Conservation (phyloP, 1,140 invertebrate genomes). For the Homarus americanus region DNA sequence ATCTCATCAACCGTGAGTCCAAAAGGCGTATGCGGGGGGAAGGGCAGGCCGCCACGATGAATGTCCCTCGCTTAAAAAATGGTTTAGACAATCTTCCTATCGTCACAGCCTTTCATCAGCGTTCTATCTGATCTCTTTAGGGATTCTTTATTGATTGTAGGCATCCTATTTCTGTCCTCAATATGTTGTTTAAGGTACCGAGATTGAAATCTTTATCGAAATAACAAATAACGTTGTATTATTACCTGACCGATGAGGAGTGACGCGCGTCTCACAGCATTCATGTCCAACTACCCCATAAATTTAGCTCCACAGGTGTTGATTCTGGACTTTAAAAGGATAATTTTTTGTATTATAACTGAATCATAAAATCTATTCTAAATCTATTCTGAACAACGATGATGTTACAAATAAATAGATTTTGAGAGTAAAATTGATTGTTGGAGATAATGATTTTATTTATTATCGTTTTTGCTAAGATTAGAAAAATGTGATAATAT, state of each 20-base stretch:
- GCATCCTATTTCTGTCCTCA: slow-evolving; percentile 57
- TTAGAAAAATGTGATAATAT: too few species aligned
- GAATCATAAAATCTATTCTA: neutral
- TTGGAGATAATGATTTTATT: too few species aligned
- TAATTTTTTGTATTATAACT: neutral
- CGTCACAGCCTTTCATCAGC: slow-evolving; percentile 58
- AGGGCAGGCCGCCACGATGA: slow-evolving; percentile 23
- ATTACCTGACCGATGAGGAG: neutral
- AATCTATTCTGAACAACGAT: neutral
- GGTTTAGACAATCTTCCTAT: slow-evolving; percentile 49
- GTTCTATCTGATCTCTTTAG: slow-evolving; percentile 56
- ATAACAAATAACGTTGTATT: slow-evolving; percentile 45
- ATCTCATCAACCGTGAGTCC: slow-evolving; percentile 63
- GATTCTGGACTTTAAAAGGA: neutral
- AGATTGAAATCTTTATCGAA: slow-evolving; percentile 61
- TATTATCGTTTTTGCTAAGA: too few species aligned
- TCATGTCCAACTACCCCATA: neutral
- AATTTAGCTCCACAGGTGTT: neutral
- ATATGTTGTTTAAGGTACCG: slow-evolving; percentile 40
- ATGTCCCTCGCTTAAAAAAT: slow-evolving; percentile 58
- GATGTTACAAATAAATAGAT: neutral
- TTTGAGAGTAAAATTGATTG: neutral
- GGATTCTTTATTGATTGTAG: slow-evolving; percentile 65
- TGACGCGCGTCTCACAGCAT: neutral
- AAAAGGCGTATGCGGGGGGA: slow-evolving; percentile 60